Evolutionary conservation across 1,140 invertebrate species (phyloP).

Genomic region (Bombus terrestris): DNA sequence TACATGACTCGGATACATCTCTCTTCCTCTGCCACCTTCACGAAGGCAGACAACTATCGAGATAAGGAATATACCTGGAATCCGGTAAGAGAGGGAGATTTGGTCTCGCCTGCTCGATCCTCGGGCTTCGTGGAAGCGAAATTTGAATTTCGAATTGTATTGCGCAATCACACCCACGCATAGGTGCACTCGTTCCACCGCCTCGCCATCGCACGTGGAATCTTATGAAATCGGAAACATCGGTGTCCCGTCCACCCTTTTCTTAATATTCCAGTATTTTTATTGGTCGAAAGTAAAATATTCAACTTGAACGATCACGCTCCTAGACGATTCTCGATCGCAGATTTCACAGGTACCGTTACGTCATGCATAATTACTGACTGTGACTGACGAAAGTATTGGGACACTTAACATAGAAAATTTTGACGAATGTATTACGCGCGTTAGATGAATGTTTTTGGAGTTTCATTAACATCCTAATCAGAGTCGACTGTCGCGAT

Average conservation of each 20-base stretch:
- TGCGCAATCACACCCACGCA: constrained; percentile 68
- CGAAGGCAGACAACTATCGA: constrained; percentile 60
- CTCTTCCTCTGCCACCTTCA: constrained; percentile 18
- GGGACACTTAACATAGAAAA: background rate
- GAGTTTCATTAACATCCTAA: background rate
- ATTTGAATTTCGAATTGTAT: constrained; percentile 68
- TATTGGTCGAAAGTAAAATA: constrained; percentile 11
- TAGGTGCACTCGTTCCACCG: constrained; percentile 45
- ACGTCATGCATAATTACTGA: background rate
- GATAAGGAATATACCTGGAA: constrained; percentile 65
- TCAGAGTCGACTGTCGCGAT: no score
- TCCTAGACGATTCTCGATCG: background rate
- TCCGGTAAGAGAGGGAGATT: constrained; percentile 49
- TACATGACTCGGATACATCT: constrained; percentile 52
- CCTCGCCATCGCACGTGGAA: constrained; percentile 4
- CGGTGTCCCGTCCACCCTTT: background rate
- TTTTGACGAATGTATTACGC: no score
- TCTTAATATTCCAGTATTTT: constrained; percentile 20
- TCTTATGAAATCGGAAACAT: constrained; percentile 58
- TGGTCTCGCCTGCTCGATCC: constrained; percentile 36
- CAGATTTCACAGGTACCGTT: background rate
- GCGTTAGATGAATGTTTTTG: background rate
- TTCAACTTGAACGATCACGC: background rate
- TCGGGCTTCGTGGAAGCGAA: constrained; percentile 54
- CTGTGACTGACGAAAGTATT: background rate